A percentile compares a stretch with the other conserved stretches of the same genome.
phyloP scores from a whole-genome alignment of 2,888 invertebrate genomes.

The Sinohyriopsis cumingii region DNA sequence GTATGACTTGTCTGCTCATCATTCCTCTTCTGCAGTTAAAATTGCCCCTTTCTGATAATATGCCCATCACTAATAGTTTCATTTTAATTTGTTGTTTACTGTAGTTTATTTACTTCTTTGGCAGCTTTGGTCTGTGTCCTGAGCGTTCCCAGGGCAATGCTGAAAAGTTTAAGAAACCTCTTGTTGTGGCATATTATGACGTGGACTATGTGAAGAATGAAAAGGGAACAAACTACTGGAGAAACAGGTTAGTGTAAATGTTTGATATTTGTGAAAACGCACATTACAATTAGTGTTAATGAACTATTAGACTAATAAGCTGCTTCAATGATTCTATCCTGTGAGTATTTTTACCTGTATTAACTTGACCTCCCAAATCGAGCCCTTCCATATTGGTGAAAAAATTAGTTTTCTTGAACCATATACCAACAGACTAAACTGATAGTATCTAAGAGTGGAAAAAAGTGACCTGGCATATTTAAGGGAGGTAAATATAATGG shows the following conservation, averaged over 20 bases:
- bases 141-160: slow-evolving; percentile 89
- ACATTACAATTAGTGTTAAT: too few species aligned
- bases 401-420: too few species aligned
- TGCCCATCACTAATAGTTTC: background rate
- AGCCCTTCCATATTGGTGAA: too few species aligned
- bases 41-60: too few species aligned
- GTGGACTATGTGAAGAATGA: slow-evolving; percentile 97
- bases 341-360: too few species aligned
- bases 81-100: background rate
- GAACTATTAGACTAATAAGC: background rate
- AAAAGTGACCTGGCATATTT: too few species aligned
- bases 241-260: slow-evolving; percentile 65
- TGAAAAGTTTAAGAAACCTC: slow-evolving; percentile 89
- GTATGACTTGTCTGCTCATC: too few species aligned
- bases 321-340: background rate
- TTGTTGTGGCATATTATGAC: slow-evolving; percentile 91
- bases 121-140: slow-evolving; percentile 92
- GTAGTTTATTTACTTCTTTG: slow-evolving; percentile 9
- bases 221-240: slow-evolving; percentile 98
- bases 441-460: too few species aligned
- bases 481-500: too few species aligned
- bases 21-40: too few species aligned
- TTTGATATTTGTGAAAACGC: background rate
- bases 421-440: too few species aligned
- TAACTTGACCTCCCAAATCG: too few species aligned